A percentile compares a stretch with the other conserved stretches of the same genome.
Evolutionary conservation across 2,797 vertebrate species (phyloP).

Genomic region (Poeciliopsis paucimaculata): DNA sequence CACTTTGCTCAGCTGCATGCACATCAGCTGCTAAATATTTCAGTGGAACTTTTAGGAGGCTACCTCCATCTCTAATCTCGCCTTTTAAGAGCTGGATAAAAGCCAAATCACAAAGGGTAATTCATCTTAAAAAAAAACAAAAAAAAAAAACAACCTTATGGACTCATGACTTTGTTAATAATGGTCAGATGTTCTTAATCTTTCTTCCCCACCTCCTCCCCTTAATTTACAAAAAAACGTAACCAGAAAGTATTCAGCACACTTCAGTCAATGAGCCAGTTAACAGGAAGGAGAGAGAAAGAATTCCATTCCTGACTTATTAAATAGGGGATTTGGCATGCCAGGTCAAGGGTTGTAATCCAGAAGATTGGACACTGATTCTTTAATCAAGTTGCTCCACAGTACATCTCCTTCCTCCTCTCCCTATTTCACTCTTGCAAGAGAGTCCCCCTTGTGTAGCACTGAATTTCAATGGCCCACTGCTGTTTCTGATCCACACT

Average conservation of each 20-base stretch:
- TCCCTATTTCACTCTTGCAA: constrained; percentile 40
- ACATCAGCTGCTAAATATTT: constrained; percentile 58
- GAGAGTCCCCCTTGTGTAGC: constrained; percentile 54
- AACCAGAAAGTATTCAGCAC: constrained; percentile 56
- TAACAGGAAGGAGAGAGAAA: constrained; percentile 56
- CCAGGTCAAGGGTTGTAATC: constrained; percentile 74
- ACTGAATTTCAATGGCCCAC: constrained; percentile 64
- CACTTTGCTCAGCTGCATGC: constrained; percentile 32
- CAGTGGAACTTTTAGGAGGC: constrained; percentile 51
- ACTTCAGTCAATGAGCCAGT: constrained; percentile 72
- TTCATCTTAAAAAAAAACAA: constrained; percentile 42
- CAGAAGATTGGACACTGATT: constrained; percentile 75
- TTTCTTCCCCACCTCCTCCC: constrained; percentile 34
- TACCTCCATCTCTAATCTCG: constrained; percentile 64
- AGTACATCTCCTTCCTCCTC: constrained; percentile 52
- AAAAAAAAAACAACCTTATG: constrained; percentile 22
- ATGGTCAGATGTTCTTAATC: constrained; percentile 57
- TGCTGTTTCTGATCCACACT: constrained; percentile 23
- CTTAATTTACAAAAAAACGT: constrained; percentile 53
- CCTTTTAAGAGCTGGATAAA: constrained; percentile 29
- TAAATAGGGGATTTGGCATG: constrained; percentile 71
- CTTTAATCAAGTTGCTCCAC: constrained; percentile 69
- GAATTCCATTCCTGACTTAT: constrained; percentile 69
- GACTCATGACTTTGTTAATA: constrained; percentile 56
- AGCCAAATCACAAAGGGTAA: constrained; percentile 31